phyloP scores from a whole-genome alignment of 2,888 invertebrate genomes.

The Neuroscelio doddi region DNA sequence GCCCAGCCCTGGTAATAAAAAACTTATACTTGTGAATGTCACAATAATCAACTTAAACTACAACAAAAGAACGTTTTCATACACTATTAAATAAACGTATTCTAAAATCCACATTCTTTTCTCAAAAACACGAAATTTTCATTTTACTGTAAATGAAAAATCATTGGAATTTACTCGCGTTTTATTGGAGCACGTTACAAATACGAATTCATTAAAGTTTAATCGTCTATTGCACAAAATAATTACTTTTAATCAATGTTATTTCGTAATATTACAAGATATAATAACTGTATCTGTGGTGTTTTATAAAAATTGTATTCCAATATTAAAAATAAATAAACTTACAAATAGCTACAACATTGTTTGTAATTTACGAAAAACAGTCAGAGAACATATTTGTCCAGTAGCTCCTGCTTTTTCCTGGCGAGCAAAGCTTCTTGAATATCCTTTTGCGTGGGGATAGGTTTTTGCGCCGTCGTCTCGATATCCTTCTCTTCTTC shows the following conservation, averaged over 20 bases:
- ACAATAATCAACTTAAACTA: not conserved
- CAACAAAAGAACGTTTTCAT: no score
- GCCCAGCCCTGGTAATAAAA: no score
- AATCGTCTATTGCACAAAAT: conserved; percentile 71
- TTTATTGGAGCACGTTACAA: conserved; percentile 67
- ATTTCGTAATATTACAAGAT: conserved; percentile 64
- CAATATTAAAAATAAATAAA: conserved; percentile 63
- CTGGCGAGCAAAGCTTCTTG: conserved; percentile 91
- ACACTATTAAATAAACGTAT: no score
- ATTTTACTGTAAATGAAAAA: conserved; percentile 17
- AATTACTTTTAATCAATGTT: conserved; percentile 69
- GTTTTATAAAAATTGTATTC: conserved; percentile 71
- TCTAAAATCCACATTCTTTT: no score
- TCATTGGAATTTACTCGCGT: conserved; percentile 47
- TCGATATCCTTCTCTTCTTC: conserved; percentile 75
- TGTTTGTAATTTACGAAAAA: not conserved
- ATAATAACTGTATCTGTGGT: conserved; percentile 67
- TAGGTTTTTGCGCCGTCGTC: conserved; percentile 87
- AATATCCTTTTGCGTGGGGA: conserved; percentile 95
- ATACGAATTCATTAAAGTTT: conserved; percentile 65
- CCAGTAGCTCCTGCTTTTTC: conserved; percentile 93
- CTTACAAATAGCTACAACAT: conserved; percentile 59
- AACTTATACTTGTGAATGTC: not conserved
- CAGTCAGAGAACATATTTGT: conserved; percentile 78
- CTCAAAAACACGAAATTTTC: no score